Evolutionary conservation across 2,797 vertebrate species (phyloP).

Genomic region (Antrozous pallidus): DNA sequence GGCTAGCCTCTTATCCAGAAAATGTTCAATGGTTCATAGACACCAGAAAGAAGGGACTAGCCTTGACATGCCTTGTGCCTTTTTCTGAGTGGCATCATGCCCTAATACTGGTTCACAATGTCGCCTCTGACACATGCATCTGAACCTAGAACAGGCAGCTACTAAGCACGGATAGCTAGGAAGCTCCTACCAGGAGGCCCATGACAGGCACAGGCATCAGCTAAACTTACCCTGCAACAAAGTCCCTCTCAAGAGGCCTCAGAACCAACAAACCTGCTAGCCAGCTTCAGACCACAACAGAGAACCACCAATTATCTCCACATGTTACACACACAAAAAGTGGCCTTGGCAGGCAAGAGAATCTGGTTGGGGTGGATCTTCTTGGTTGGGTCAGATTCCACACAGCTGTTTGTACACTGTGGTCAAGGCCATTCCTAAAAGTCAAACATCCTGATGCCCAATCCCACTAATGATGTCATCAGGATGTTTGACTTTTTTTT

Average conservation of each 20-base stretch:
- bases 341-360: background rate
- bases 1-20: background rate
- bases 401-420: background rate
- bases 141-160: background rate
- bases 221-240: background rate
- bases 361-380: background rate
- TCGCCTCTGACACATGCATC: background rate
- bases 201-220: background rate
- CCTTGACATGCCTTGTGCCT: background rate
- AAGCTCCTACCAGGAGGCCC: background rate
- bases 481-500: too few relatives aligned
- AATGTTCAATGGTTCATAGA: too few relatives aligned
- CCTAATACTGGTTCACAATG: background rate
- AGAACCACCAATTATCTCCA: background rate
- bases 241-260: background rate
- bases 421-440: background rate
- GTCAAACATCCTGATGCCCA: background rate
- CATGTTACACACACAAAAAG: background rate
- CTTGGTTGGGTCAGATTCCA: background rate
- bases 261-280: background rate
- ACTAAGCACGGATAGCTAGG: background rate
- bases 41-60: background rate
- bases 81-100: background rate
- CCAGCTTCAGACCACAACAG: background rate
- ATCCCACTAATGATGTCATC: background rate